Percentiles rank a stretch among this genome's conserved stretches.
These are phyloP conservation scores for Mystacornis crossleyi DNA, from an alignment of 2,113 vertebrate species.

Conservation along the genomic window DNA sequence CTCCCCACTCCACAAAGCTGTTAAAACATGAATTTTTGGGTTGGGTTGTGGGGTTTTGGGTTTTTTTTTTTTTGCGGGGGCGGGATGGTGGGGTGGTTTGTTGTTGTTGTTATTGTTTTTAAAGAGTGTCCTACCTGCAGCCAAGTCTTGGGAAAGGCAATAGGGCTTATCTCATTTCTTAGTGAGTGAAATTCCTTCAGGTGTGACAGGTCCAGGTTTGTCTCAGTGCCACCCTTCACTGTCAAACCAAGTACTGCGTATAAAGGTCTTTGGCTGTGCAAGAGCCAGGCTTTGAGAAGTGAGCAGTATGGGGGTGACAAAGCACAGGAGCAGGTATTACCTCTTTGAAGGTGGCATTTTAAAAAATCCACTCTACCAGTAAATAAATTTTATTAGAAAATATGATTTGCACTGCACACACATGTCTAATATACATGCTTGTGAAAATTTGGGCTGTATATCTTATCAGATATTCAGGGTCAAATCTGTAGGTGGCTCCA, in stretches of 20 bases:
- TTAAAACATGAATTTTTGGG: not conserved
- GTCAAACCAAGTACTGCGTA: not conserved
- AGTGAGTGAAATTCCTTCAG: not conserved
- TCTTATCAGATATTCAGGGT: not conserved
- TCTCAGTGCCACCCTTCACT: not conserved
- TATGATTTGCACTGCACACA: not conserved
- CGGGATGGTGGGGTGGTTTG: no score
- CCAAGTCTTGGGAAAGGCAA: not conserved
- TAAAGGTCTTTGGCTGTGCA: not conserved
- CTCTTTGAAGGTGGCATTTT: not conserved
- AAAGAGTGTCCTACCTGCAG: not conserved
- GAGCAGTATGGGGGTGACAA: not conserved
- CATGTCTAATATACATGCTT: not conserved
- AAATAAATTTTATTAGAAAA: not conserved
- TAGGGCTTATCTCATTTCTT: not conserved
- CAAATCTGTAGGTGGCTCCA: conserved; percentile 39
- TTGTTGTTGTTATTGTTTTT: not conserved
- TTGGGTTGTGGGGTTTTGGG: fast-evolving
- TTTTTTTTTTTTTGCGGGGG: no score
- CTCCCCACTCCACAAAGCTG: not conserved
- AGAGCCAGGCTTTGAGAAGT: not conserved
- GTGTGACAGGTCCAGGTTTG: not conserved
- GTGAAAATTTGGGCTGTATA: not conserved
- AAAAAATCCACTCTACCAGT: not conserved
- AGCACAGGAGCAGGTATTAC: not conserved